Conservation (phyloP, 2,797 vertebrate species). For the Catamblyrhynchus diadema region DNA sequence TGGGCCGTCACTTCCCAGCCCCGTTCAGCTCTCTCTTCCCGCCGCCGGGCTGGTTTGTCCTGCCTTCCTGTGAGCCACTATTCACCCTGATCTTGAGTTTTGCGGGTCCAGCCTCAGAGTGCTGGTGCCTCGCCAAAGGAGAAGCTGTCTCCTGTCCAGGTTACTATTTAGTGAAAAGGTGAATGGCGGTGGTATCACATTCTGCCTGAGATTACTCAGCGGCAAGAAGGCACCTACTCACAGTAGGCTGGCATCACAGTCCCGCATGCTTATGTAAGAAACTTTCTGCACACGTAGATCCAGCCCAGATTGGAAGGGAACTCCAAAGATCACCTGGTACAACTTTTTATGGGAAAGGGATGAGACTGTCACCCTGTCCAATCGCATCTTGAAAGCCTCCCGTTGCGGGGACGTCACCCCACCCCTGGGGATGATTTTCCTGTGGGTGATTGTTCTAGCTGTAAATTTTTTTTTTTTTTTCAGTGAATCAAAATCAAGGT, state of each 20-base stretch:
- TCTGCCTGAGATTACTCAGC: background rate
- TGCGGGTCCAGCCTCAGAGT: no score
- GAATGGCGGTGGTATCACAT: background rate
- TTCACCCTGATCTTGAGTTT: fast-evolving
- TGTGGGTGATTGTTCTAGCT: background rate
- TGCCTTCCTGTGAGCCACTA: background rate
- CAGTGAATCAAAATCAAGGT: background rate
- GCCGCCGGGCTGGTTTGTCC: fast-evolving
- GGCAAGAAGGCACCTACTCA: background rate
- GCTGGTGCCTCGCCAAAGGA: background rate
- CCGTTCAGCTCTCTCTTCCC: background rate
- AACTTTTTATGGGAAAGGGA: background rate
- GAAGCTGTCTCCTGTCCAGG: background rate
- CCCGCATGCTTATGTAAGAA: fast-evolving
- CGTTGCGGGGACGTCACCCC: background rate
- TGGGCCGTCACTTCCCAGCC: fast-evolving
- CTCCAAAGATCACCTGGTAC: background rate
- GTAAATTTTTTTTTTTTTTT: background rate
- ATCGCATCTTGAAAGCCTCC: background rate
- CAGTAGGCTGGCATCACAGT: background rate
- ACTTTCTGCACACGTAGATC: fast-evolving
- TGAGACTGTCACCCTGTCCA: background rate
- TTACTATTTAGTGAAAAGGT: background rate
- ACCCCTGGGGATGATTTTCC: background rate
- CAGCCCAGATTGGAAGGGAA: background rate